A percentile compares a stretch with the other conserved stretches of the same genome.
Conservation (phyloP, 2,113 vertebrate genomes). For the Chlamydotis undulata region DNA sequence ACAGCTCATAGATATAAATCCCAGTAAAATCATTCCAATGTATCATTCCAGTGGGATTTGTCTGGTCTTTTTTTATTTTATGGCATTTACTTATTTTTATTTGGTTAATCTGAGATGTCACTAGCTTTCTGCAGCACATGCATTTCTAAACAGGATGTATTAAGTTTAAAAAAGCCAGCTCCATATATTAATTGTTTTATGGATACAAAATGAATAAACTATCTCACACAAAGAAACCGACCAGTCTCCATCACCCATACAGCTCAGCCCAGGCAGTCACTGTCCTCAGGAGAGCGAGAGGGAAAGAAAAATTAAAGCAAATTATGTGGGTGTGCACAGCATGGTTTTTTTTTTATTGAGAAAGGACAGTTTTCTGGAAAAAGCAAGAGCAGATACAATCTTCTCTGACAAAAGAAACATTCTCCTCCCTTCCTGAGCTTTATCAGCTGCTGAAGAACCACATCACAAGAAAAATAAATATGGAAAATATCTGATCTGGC, state of each 20-base stretch:
- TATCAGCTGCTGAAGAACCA: neutral
- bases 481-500: neutral
- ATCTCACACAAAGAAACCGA: neutral
- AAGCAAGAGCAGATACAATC: neutral
- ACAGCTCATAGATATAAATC: constrained; percentile 30
- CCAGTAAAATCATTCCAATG: constrained; percentile 22
- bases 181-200: neutral
- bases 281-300: neutral
- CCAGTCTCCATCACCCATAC: neutral
- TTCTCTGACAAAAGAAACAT: neutral
- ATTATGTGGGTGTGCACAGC: neutral
- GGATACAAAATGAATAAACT: neutral
- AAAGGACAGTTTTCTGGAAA: neutral
- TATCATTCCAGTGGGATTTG: constrained; percentile 31
- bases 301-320: neutral
- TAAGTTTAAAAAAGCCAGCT: neutral
- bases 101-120: constrained; percentile 5
- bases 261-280: neutral
- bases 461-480: neutral
- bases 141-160: neutral
- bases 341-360: neutral
- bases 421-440: neutral
- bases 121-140: neutral
- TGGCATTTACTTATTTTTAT: neutral
- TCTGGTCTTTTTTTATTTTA: neutral